A percentile compares a stretch with the other conserved stretches of the same genome.
Evolutionary conservation across 2,113 vertebrate genomes (phyloP).

Genomic region (Oryzias celebensis): DNA sequence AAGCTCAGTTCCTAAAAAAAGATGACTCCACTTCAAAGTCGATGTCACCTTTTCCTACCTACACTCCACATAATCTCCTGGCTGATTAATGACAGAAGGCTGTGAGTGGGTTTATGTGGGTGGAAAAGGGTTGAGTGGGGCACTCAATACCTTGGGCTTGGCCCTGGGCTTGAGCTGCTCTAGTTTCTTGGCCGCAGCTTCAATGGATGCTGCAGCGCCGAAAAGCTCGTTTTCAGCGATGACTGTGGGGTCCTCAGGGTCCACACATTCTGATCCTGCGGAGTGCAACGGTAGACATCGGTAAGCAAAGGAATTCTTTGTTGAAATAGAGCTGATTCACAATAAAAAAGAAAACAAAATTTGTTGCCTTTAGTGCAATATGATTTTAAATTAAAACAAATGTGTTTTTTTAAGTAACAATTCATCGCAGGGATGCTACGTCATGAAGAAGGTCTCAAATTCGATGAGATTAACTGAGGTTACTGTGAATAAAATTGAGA

Average conservation of each 20-base stretch:
- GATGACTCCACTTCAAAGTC: constrained; percentile 54
- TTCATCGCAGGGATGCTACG: background rate
- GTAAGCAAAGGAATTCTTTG: constrained; percentile 7
- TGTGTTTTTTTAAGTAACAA: background rate
- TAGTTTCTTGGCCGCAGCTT: constrained; percentile 98
- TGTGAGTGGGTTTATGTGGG: constrained; percentile 40
- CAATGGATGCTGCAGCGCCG: constrained; percentile 96
- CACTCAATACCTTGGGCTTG: constrained; percentile 89
- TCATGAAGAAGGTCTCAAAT: constrained; percentile 27
- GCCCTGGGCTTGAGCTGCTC: constrained; percentile 97
- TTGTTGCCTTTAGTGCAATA: background rate
- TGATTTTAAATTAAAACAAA: background rate
- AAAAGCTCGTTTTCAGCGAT: constrained; percentile 95
- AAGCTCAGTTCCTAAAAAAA: constrained; percentile 38
- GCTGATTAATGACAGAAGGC: constrained; percentile 48
- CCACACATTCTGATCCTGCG: constrained; percentile 93
- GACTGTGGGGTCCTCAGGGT: constrained; percentile 96
- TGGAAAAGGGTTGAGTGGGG: constrained; percentile 35
- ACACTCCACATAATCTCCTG: constrained; percentile 21
- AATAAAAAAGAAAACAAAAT: background rate
- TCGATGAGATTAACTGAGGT: constrained; percentile 40
- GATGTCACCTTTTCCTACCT: constrained; percentile 53
- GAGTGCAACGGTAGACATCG: constrained; percentile 23
- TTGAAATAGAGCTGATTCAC: background rate
- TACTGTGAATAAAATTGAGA: constrained; percentile 31